Evolutionary conservation across 2,888 invertebrate genomes (phyloP).

Genomic region (Amiota mariae): DNA sequence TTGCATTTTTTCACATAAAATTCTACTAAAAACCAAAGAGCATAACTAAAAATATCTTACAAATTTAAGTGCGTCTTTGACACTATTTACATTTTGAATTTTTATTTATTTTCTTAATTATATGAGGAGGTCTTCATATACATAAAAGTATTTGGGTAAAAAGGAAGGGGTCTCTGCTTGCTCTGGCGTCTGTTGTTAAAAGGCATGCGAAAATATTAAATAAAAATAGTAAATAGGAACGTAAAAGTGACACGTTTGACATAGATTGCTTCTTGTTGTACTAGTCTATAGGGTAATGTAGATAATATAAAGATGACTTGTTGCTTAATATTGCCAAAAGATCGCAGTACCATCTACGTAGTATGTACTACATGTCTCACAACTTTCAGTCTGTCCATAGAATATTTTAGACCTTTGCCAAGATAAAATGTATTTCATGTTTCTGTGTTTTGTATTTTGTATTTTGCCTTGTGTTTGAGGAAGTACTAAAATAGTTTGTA

Average conservation of each 20-base stretch:
- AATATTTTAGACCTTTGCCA: slow-evolving; percentile 14
- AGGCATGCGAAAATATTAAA: slow-evolving; percentile 14
- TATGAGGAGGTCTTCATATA: too few relatives aligned
- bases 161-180: neutral
- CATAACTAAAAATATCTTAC: neutral
- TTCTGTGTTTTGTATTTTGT: too few relatives aligned
- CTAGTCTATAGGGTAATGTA: slow-evolving; percentile 1
- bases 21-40: neutral
- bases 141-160: too few relatives aligned
- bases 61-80: slow-evolving; percentile 20
- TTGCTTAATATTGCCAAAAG: neutral
- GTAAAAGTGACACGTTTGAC: slow-evolving; percentile 23
- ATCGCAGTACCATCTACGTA: too few relatives aligned
- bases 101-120: too few relatives aligned
- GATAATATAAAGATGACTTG: neutral
- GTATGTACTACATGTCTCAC: too few relatives aligned
- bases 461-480: too few relatives aligned
- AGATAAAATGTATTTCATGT: neutral
- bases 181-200: neutral
- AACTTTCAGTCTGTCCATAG: neutral
- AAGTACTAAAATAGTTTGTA: too few relatives aligned
- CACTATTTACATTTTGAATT: neutral
- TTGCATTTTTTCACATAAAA: neutral
- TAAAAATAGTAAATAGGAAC: slow-evolving; percentile 25
- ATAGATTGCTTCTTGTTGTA: neutral